Conservation (phyloP, 2,113 vertebrate species). For the Hyla sarda region DNA sequence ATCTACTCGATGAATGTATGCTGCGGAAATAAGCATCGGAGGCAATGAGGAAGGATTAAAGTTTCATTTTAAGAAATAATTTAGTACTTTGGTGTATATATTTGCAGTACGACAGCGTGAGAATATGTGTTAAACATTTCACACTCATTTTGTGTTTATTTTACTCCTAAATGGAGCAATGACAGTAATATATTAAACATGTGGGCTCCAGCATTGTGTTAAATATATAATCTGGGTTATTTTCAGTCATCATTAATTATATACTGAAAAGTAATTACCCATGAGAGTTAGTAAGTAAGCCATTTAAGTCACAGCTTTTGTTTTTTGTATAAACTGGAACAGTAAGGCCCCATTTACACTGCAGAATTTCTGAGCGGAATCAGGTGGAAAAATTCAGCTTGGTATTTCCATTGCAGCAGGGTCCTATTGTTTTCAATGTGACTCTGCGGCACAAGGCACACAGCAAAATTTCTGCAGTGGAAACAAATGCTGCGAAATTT, state of each 20-base stretch:
- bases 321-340: too few species aligned
- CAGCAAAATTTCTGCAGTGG: too few species aligned
- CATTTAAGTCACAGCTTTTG: too few species aligned
- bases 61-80: slow-evolving; percentile 40
- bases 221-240: slow-evolving; percentile 8
- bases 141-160: background rate
- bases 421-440: too few species aligned
- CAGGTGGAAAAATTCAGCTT: too few species aligned
- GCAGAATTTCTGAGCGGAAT: too few species aligned
- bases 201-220: background rate
- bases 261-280: background rate
- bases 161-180: background rate
- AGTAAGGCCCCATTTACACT: too few species aligned
- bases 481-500: too few species aligned
- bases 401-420: too few species aligned
- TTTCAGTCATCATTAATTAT: background rate
- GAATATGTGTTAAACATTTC: slow-evolving; percentile 3
- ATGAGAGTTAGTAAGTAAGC: background rate
- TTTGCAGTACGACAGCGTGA: background rate
- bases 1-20: slow-evolving; percentile 33
- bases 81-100: slow-evolving; percentile 11
- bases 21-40: slow-evolving; percentile 15
- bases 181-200: background rate
- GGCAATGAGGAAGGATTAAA: slow-evolving; percentile 35
- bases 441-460: too few species aligned